Base-by-base conservation (phyloP, 2,113 vertebrate genomes). In the Meleagris gallopavo region DNA sequence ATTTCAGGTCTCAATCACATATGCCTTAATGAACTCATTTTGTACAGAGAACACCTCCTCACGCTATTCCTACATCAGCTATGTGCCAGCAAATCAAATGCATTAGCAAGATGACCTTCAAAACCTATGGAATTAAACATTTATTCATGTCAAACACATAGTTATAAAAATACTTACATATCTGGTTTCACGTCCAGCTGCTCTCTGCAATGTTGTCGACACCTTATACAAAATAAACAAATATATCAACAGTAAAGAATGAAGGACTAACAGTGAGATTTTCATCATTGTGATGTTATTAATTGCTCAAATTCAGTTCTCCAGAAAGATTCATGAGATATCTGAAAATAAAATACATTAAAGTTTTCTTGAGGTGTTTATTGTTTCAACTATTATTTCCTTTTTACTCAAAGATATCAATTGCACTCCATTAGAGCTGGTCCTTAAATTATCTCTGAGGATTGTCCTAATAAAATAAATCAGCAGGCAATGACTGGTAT, bases 111-210 rank as follows among this genome's bases (percentile, higher is more conserved):
- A 83, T 29, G 16, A 85, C 4, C 25, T 64, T 64, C 61, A 64
- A 64, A 64, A 64, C 25, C 50, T n/a, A 73, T 38, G 66, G 66
- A 86, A 90, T 27, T 5, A 88, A 25, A 65, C 6, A 66, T 25
- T 83, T 87, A n/a, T 84, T 48, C 30, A 85, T 32, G 8, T 6
- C 70, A 90, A 90, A 52, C 7, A 22, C 0, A 36, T 11, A 83
- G 43, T 71, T 80, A 40, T 32, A 52, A 91, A 92, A 52, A 18
- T 72, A 98, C 99, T 98, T 97, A 99, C 99, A 96, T 99, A 99
- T 99, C 98, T 99, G 45, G 99, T 99, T 98, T 99, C 99, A 83
- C 99, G 97, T 34, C 99, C 99, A 90, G 98, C 92, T 86, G 98
- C 96, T 97, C 98, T 98, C 66, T 98, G 97, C 69, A 97, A 91